Percentiles rank a stretch among this genome's conserved stretches.
Conservation (phyloP, 2,113 vertebrate genomes). For the Dromiciops gliroides region DNA sequence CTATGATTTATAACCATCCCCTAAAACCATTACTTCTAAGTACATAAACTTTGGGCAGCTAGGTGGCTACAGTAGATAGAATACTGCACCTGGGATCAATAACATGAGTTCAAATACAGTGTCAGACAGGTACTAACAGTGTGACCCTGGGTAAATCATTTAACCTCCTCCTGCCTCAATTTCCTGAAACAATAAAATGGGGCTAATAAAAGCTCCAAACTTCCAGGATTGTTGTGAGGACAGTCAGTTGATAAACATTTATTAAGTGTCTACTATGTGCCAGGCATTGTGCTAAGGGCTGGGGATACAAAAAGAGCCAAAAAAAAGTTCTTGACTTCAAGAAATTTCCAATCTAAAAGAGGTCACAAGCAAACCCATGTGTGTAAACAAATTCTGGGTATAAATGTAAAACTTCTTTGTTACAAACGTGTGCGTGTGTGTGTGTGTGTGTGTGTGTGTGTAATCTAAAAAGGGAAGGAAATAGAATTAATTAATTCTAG, state of each 20-base stretch:
- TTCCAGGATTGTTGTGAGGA: background rate
- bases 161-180: background rate
- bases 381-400: no score
- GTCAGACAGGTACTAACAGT: background rate
- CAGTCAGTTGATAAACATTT: background rate
- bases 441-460: no score
- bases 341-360: no score
- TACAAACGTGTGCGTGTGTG: no score
- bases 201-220: background rate
- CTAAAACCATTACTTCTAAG: background rate
- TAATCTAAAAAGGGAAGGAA: no score
- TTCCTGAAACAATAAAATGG: background rate
- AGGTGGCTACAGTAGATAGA: background rate
- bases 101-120: background rate
- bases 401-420: no score
- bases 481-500: no score
- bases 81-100: background rate
- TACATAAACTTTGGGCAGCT: background rate
- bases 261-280: background rate
- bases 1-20: background rate
- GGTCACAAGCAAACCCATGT: no score
- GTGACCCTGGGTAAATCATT: background rate
- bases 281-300: background rate
- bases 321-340: no score
- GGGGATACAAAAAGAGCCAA: no score